A percentile compares a stretch with the other conserved stretches of the same genome.
phyloP scores from a whole-genome alignment of 2,888 invertebrate species.

The Cancer borealis region DNA sequence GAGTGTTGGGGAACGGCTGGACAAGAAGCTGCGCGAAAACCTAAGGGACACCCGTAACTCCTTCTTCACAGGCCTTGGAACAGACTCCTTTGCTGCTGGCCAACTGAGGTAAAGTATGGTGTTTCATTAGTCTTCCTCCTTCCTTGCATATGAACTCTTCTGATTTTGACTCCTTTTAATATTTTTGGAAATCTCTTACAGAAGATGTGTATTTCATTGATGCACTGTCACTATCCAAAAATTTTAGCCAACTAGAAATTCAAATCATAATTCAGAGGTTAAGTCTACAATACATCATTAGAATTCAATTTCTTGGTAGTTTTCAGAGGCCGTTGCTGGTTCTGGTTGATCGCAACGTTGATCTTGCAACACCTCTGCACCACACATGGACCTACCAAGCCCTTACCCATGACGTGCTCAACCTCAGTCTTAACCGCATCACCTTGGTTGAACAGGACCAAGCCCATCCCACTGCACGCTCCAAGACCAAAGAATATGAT shows the following conservation, averaged over 20 bases:
- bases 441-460: slow-evolving; percentile 85
- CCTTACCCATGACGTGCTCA: slow-evolving; percentile 96
- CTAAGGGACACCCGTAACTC: slow-evolving; percentile 97
- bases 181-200: no score
- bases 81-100: slow-evolving; percentile 85
- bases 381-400: slow-evolving; percentile 99
- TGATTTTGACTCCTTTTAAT: no score
- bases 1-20: slow-evolving; percentile 97
- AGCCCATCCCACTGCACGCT: slow-evolving; percentile 79
- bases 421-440: slow-evolving; percentile 92
- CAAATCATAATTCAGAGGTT: background rate
- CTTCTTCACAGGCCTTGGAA: slow-evolving; percentile 87
- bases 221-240: background rate
- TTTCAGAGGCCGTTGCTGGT: slow-evolving; percentile 96
- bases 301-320: slow-evolving; percentile 82
- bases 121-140: background rate
- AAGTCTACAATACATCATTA: background rate
- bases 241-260: background rate
- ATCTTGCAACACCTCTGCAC: slow-evolving; percentile 98
- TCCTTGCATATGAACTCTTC: background rate
- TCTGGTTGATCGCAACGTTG: slow-evolving; percentile 94
- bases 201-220: no score
- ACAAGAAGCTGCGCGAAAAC: slow-evolving; percentile 97
- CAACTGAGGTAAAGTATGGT: slow-evolving; percentile 81
- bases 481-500: slow-evolving; percentile 93